phyloP scores from a whole-genome alignment of 2,888 invertebrate genomes.

The Sceliomorpha sp. region DNA sequence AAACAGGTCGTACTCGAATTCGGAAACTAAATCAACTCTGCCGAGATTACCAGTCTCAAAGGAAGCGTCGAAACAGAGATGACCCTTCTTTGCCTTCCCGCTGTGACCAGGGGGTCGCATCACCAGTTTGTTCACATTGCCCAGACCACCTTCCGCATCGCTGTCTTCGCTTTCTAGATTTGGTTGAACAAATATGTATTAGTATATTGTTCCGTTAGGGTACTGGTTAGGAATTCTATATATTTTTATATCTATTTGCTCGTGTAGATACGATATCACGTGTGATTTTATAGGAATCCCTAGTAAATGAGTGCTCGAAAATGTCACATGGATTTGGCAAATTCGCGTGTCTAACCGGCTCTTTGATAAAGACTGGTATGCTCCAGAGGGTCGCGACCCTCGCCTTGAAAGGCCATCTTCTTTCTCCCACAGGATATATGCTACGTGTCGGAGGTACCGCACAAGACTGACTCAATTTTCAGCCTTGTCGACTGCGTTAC shows the following conservation, averaged over 20 bases:
- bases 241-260: too few species aligned
- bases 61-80: slow-evolving; percentile 97
- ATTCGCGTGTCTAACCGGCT: slow-evolving; percentile 65
- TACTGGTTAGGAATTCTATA: too few species aligned
- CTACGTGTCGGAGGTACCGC: slow-evolving; percentile 56
- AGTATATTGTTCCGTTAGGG: too few species aligned
- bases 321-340: too few species aligned
- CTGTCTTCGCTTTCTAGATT: slow-evolving; percentile 94
- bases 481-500: slow-evolving; percentile 15
- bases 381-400: slow-evolving; percentile 76
- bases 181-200: too few species aligned
- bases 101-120: slow-evolving; percentile 95
- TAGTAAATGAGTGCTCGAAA: too few species aligned
- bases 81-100: slow-evolving; percentile 97
- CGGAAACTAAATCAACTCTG: slow-evolving; percentile 95
- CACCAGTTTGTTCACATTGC: slow-evolving; percentile 93
- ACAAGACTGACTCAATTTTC: slow-evolving; percentile 60
- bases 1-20: slow-evolving; percentile 97
- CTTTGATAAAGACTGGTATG: slow-evolving; percentile 77
- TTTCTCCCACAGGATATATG: slow-evolving; percentile 23
- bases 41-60: slow-evolving; percentile 98
- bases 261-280: too few species aligned
- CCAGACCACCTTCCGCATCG: slow-evolving; percentile 95
- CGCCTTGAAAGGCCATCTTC: slow-evolving; percentile 64
- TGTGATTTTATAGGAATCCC: too few species aligned